phyloP scores from a whole-genome alignment of 2,113 vertebrate genomes.

The Melanostigma gelatinosum region DNA sequence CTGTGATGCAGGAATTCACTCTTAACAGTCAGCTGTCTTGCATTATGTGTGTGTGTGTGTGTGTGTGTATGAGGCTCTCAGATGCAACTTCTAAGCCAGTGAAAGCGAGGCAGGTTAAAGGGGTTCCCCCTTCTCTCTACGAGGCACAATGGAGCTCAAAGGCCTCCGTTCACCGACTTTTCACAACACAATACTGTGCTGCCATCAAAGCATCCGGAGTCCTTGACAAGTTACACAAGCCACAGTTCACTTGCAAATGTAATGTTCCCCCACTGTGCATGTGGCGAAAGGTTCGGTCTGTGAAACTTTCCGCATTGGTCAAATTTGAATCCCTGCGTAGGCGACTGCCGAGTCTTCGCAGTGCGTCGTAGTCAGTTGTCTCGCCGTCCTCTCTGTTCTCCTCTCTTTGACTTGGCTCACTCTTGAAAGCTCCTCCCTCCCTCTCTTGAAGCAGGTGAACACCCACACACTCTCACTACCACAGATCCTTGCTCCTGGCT shows the following conservation, averaged over 20 bases:
- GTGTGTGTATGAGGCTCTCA: neutral
- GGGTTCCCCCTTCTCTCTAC: constrained; percentile 26
- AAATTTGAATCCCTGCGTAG: constrained; percentile 35
- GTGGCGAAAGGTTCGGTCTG: constrained; percentile 7
- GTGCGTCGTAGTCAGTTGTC: constrained; percentile 38
- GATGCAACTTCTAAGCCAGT: constrained; percentile 24
- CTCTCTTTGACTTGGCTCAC: constrained; percentile 51
- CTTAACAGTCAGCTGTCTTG: constrained; percentile 21
- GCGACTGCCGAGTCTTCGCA: constrained; percentile 31
- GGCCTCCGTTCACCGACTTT: constrained; percentile 38
- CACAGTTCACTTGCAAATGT: constrained; percentile 12
- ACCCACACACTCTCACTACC: constrained; percentile 69
- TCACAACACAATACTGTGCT: constrained; percentile 20
- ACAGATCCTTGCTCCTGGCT: constrained; percentile 60
- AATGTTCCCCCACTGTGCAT: constrained; percentile 9
- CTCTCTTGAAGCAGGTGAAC: constrained; percentile 74
- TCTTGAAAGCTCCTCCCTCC: constrained; percentile 50
- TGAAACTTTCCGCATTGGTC: constrained; percentile 23
- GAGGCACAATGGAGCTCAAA: constrained; percentile 25
- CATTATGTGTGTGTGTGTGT: neutral
- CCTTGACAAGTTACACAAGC: constrained; percentile 20
- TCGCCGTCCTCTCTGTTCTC: constrained; percentile 49
- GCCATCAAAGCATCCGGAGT: constrained; percentile 23
- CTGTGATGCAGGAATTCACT: constrained; percentile 28
- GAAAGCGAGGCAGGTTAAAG: constrained; percentile 43